phyloP scores from a whole-genome alignment of 1,140 invertebrate species.

The Ostrea edulis region DNA sequence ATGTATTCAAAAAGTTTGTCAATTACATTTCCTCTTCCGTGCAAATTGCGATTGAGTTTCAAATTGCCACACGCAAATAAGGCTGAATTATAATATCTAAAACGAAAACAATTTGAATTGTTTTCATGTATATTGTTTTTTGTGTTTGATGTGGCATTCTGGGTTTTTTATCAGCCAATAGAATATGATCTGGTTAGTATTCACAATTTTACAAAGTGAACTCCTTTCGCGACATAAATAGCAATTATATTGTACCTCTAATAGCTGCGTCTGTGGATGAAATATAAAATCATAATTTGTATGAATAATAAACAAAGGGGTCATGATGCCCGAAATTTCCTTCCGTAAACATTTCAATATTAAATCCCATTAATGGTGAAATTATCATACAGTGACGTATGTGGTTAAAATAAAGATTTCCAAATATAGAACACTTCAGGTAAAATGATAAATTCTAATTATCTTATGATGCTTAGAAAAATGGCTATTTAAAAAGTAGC shows the following conservation, averaged over 20 bases:
- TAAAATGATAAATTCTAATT: neutral
- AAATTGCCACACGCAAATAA: neutral
- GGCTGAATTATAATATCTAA: neutral
- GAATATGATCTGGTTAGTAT: neutral
- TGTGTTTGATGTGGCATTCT: neutral
- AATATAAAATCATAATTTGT: neutral
- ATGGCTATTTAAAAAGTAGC: too few species aligned
- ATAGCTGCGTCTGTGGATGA: conserved; percentile 15
- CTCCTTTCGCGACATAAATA: neutral
- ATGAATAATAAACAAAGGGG: neutral
- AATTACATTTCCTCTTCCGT: conserved; percentile 23
- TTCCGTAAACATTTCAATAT: neutral
- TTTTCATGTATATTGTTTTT: neutral
- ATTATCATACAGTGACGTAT: neutral
- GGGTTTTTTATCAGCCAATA: conserved; percentile 6
- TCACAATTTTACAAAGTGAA: neutral
- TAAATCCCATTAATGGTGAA: neutral
- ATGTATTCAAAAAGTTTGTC: neutral
- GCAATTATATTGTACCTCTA: conserved; percentile 10
- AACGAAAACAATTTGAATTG: neutral
- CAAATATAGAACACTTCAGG: neutral
- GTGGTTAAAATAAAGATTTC: neutral
- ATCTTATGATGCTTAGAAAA: too few species aligned
- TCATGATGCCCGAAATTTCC: neutral
- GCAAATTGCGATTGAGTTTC: neutral